Base-by-base conservation (phyloP, 2,888 invertebrate genomes). In the Cataglyphis albicans region DNA sequence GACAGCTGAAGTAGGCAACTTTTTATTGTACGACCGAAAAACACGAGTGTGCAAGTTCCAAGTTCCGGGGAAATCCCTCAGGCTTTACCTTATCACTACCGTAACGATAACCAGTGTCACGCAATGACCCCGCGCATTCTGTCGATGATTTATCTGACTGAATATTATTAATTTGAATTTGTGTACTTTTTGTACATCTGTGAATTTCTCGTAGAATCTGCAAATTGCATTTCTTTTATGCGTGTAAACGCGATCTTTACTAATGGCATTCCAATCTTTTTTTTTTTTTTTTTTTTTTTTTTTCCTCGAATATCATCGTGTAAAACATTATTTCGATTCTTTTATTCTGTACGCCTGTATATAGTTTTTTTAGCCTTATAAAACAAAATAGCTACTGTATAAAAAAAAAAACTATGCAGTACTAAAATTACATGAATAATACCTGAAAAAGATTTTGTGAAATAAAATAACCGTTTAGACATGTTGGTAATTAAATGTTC, bases 11-110 rank as follows among this genome's bases (percentile, higher is more conserved):
- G 32, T 25, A 32, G n/a, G 15, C 32, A 32, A n/a, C 32, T 52
- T 68, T 29, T 48, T 67, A 41, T 59, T 63, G n/a, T 63, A 15
- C 32, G 18, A 25, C 32, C 3, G 21, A 67, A 65, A 64, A 63
- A 64, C 41, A 44, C 48, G 32, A 76, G 25, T 25, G 35, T 6
- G 18, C 12, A 12, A 64, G 32, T 41, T 57, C 29, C 25, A 48
- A 74, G 44, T 75, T 59, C 21, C 72, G 48, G 59, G 82, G 21
- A 80, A 61, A 9, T 65, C 61, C 21, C 75, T 68, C 32, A 12
- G 57, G 10, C 21, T 59, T 61, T 9, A 9, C 38, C 41, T 61
- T 75, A 80, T 80, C 70, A 15, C n/a, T 2, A 4, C 9, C 10
- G n/a, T 72, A 52, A 41, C 68, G 21, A 18, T 35, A 78, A 21